Percentiles rank a stretch among this genome's conserved stretches.
Evolutionary conservation across 2,888 invertebrate species (phyloP).

Genomic region (Gryllus longicercus): DNA sequence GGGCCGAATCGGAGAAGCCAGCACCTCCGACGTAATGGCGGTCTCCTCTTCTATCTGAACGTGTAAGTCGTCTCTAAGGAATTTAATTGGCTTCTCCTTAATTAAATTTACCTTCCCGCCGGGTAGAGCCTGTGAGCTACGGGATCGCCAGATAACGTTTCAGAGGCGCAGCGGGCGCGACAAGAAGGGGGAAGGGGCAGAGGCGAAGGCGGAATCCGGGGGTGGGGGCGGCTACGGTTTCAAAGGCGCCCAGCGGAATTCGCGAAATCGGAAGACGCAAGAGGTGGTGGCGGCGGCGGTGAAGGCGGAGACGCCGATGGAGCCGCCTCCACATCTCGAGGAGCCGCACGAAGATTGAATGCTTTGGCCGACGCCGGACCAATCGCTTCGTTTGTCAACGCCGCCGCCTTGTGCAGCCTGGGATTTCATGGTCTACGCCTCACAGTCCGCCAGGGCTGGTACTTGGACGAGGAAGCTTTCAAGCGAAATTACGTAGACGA

Average conservation of each 20-base stretch:
- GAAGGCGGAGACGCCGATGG: too few relatives aligned
- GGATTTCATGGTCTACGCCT: too few relatives aligned
- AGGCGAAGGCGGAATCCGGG: neutral
- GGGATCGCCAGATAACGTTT: slow-evolving; percentile 9
- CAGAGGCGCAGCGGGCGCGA: neutral
- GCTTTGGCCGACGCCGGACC: too few relatives aligned
- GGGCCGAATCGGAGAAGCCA: neutral
- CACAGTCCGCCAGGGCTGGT: too few relatives aligned
- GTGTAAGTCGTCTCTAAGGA: neutral
- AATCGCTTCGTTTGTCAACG: too few relatives aligned
- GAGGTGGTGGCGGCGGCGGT: too few relatives aligned
- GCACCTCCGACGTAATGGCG: neutral
- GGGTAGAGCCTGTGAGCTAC: neutral
- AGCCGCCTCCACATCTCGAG: too few relatives aligned
- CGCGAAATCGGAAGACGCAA: neutral
- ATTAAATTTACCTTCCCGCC: slow-evolving; percentile 17
- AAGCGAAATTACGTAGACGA: too few relatives aligned
- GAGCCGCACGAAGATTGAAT: too few relatives aligned
- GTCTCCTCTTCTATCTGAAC: neutral
- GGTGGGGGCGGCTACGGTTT: neutral
- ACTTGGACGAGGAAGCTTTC: too few relatives aligned
- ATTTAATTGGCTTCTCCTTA: slow-evolving; percentile 17
- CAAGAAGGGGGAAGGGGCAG: neutral
- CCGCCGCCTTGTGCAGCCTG: too few relatives aligned
- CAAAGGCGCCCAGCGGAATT: slow-evolving; percentile 2